A percentile compares a stretch with the other conserved stretches of the same genome.
Evolutionary conservation across 2,888 invertebrate genomes (phyloP).

Genomic region (Cephus runcator): DNA sequence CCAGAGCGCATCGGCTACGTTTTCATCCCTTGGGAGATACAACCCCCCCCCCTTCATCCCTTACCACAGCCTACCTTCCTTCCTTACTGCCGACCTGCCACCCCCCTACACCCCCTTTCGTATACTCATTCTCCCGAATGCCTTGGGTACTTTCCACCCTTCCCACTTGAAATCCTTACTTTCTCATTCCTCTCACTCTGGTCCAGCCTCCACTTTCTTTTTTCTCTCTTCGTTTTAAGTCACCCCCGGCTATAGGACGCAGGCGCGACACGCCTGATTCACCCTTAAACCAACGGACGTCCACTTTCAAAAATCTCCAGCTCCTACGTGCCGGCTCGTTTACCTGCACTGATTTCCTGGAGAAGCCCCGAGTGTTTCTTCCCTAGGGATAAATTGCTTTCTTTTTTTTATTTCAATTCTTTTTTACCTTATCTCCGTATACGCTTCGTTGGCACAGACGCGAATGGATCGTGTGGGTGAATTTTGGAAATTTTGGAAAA

Average conservation of each 20-base stretch:
- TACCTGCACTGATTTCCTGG: too few relatives aligned
- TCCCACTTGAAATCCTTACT: conserved; percentile 9
- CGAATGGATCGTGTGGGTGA: too few relatives aligned
- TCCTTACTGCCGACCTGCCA: neutral
- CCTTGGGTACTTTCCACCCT: too few relatives aligned
- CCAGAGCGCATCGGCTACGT: conserved; percentile 49
- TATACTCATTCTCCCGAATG: too few relatives aligned
- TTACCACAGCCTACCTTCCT: neutral
- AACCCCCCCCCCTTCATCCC: neutral
- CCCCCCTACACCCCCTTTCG: too few relatives aligned
- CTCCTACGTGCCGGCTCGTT: too few relatives aligned
- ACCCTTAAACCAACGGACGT: conserved; percentile 20
- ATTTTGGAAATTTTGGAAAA: too few relatives aligned
- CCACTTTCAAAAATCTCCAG: conserved; percentile 2
- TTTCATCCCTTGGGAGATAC: conserved; percentile 41
- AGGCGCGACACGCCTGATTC: conserved; percentile 35
- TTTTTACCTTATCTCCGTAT: too few relatives aligned
- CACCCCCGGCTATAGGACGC: conserved; percentile 17
- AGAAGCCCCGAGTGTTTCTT: too few relatives aligned
- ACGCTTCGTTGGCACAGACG: too few relatives aligned
- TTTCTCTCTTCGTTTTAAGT: conserved; percentile 1
- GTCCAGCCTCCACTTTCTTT: neutral
- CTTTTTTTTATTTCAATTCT: too few relatives aligned
- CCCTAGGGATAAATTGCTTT: too few relatives aligned
- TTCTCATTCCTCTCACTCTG: neutral